Evolutionary conservation across 2,113 vertebrate genomes (phyloP), one percentile per base, ranked within the genome.

Genomic region (Choloepus hoffmanni): DNA sequence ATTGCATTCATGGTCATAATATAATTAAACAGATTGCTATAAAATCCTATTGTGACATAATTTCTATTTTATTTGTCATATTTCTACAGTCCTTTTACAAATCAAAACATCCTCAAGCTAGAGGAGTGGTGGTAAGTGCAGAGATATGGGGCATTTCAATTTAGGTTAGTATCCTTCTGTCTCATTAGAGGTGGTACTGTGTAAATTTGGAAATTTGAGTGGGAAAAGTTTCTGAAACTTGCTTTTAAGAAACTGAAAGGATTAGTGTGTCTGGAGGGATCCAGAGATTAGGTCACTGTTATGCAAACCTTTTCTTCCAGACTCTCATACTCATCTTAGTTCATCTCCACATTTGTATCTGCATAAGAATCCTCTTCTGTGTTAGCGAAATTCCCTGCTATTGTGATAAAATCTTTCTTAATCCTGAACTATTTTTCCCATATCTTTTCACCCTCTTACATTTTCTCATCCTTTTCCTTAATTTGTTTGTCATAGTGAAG

Each of bases 1-100:
- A 63, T 14, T 96, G 77, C 43, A 91, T 70, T 93, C 74, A 87
- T 58, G 62, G 10, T 92, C 36, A 74, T 63, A 67, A 83, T 92
- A 58, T 78, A 78, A 93, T 94, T 89, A 96, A 97, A 91, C 36
- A 88, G 24, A 43, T 73, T 60, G 33, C 36, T 93, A 10, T 92
- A 58, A 82, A 96, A 65, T 65, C 74, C 68, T 93, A 0, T 78
- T 83, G 48, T 96, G 85, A 79, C 19, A 73, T 62, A 45, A 73
- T 79, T 70, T 91, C 36, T 89, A 3, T 85, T 94, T 89, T 48
- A 85, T 53, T 65, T 87, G 19, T 73, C 5, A 5, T 79, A 21
- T 89, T 81, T 92, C 63, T 95, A 23, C 3, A 92, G 67, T 79
- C 16, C 19, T 77, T 93, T 76, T 65, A 89, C 40, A 92, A 90